Evolutionary conservation across 2,888 invertebrate genomes (phyloP), one percentile per base, ranked within the genome.

Genomic region (Dasysyrphus albostriatus): DNA sequence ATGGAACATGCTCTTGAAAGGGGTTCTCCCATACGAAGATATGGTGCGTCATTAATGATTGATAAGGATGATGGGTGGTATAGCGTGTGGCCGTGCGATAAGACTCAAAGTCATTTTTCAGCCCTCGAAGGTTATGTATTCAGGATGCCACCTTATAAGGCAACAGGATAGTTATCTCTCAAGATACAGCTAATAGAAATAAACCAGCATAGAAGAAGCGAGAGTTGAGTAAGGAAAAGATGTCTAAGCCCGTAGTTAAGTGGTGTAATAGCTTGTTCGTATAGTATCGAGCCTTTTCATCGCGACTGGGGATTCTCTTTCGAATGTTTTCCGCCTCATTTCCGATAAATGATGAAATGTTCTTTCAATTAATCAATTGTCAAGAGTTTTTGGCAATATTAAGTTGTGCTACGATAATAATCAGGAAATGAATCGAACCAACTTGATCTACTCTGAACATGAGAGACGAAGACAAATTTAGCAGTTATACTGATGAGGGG

Each of bases 291-390:
- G 54, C 10, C 42, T 44, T 47, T 47, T 14, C 44, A 12, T 34
- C 19, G 58, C 24, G 67, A 59, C 5, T 51, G n/a, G 79, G 49
- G 65, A 19, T 78, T 56, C 56, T 67, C 59, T 82, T 54, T 54
- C 3, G 61, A 51, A 78, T 78, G 76, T 83, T 83, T 87, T 87
- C 87, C 58, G 82, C 78, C 58, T 75, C 74, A 83, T 87, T 87
- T 87, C 78, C 82, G 37, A 58, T 51, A 78, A 65, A 83, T 75
- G 83, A 87, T 65, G 74, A 74, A 75, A 82, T 82, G 61, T 78
- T 63, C 63, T 87, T 70, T 83, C 87, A 87, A 87, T 87, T 87
- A 87, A 87, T 87, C 87, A 87, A 78, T 83, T 87, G 87, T 87
- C 83, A 87, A 51, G 63, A 67, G 32, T 47, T 61, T 49, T 32